Base-by-base conservation (phyloP, 2,888 invertebrate genomes). In the Pyrrhosoma nymphula region DNA sequence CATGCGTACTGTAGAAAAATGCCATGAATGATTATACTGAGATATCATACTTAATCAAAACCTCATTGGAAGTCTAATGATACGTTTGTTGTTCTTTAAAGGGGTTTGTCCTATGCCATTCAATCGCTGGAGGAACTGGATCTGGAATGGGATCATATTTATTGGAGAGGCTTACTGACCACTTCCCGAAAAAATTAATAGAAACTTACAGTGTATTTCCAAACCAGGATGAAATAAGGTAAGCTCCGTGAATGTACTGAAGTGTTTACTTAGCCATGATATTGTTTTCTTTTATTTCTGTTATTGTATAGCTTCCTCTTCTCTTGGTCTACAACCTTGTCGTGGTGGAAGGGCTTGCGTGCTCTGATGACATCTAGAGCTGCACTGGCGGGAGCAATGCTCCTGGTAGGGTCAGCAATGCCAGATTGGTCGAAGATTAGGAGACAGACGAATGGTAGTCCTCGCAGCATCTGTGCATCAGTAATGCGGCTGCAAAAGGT, bases 121-220 rank as follows among this genome's bases (percentile, higher is more conserved):
- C 99, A 12, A 99, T 99, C 97, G 99, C 99, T 95, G 99, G 99
- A 91, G 99, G 99, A 95, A 99, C 99, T 12, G 99, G 99, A 0
- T 99, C 99, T 0, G 99, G 99, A 35, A 99, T 99, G 98, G 99
- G 99, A 10, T 99, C 99, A 0, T 99, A 99, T 96, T 98, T 99
- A 96, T 97, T 99, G 96, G 99, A 99, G 97, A 98, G 98, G 96
- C 97, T 99, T 0, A 98, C 99, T 0, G 99, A 99, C 96, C 98
- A 99, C 96, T 99, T 99, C 97, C 99, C 99, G 0, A 99, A 99
- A 97, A 99, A 99, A 97, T 97, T 99, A 69, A 98, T 99, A 75
- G 99, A 99, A 97, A 99, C 99, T 0, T 99, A 99, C 97, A 99
- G 99, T 96, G 99, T 99, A 6, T 99, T 99, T 97, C 99, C 99